Evolutionary conservation across 2,797 vertebrate species (phyloP).

Genomic region (Holocentrus rufus): DNA sequence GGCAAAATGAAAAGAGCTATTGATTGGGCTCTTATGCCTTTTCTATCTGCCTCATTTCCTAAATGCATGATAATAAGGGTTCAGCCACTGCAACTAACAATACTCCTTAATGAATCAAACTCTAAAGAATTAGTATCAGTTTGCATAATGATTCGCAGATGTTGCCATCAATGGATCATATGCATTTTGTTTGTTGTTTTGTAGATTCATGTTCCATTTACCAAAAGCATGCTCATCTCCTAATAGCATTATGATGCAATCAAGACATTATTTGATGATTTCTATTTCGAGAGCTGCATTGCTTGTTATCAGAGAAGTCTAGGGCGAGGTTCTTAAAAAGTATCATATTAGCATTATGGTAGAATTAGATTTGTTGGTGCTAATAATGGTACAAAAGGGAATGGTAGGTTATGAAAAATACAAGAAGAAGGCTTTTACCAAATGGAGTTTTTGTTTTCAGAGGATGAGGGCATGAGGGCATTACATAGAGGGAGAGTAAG

Average conservation of each 20-base stretch:
- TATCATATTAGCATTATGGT: constrained; percentile 77
- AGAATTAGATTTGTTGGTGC: constrained; percentile 86
- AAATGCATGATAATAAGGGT: constrained; percentile 98
- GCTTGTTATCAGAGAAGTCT: constrained; percentile 80
- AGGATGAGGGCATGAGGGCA: constrained; percentile 54
- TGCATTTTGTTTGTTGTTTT: constrained; percentile 82
- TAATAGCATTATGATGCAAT: constrained; percentile 91
- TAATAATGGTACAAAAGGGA: constrained; percentile 86
- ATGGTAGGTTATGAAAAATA: constrained; percentile 79
- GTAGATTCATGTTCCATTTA: constrained; percentile 86
- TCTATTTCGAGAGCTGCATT: constrained; percentile 76
- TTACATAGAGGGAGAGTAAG: constrained; percentile 47
- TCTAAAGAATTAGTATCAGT: constrained; percentile 94
- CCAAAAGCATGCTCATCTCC: constrained; percentile 86
- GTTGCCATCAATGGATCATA: constrained; percentile 87
- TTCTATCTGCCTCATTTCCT: constrained; percentile 95
- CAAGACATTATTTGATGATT: constrained; percentile 93
- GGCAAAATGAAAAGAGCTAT: constrained; percentile 99
- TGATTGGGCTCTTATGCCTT: constrained; percentile 99
- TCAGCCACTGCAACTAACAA: constrained; percentile 94
- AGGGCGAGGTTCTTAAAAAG: constrained; percentile 85
- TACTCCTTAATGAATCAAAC: constrained; percentile 96
- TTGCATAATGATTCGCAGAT: constrained; percentile 91
- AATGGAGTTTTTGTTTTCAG: constrained; percentile 82
- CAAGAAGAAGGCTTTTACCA: constrained; percentile 87